Evolutionary conservation across 2,113 vertebrate species (phyloP), one percentile per base, ranked within the genome.

Genomic region (Chionis minor): DNA sequence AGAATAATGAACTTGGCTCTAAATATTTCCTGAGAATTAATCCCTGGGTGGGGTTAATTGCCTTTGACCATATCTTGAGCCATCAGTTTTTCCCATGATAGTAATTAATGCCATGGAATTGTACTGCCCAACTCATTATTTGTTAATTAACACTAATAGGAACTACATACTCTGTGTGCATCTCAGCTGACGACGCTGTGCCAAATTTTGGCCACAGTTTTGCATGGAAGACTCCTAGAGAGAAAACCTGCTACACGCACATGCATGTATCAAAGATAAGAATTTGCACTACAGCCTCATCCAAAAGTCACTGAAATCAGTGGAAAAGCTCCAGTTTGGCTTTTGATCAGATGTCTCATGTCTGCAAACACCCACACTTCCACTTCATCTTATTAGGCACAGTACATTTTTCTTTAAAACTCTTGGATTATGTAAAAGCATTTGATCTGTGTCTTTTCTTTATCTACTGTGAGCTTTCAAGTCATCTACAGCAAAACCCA

Each of bases 21-120:
- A 89, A 94, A 33, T 38, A 70, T 72, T 92, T 96, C 63, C 74
- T 59, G 55, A 23, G 22, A 86, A 79, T 95, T 93, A 93, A 94
- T 84, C 56, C 90, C 21, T 92, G 59, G 75, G 80, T 96, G 80
- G 58, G 40, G 63, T 90, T 94, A 93, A 94, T 24, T 81, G 54
- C 77, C 42, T 59, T 81, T 72, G 69, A 86, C 54, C 58, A 42
- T 7, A 2, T 63, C 77, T 92, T 72, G 49, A 77, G 61, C 82
- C 44, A 67, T 89, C 58, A 54, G 13, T 71, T 86, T 91, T 74
- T 86, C 81, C 81, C 71, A 47, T 28, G 54, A 78, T 42, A 38
- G 58, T 59, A 51, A 92, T 94, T 91, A 91, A 95, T 51, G 61
- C 30, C 3, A 47, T 6, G 8, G 62, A 86, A 92, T 91, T 0